Base-by-base conservation (phyloP, 2,113 vertebrate species). In the Clupea harengus region DNA sequence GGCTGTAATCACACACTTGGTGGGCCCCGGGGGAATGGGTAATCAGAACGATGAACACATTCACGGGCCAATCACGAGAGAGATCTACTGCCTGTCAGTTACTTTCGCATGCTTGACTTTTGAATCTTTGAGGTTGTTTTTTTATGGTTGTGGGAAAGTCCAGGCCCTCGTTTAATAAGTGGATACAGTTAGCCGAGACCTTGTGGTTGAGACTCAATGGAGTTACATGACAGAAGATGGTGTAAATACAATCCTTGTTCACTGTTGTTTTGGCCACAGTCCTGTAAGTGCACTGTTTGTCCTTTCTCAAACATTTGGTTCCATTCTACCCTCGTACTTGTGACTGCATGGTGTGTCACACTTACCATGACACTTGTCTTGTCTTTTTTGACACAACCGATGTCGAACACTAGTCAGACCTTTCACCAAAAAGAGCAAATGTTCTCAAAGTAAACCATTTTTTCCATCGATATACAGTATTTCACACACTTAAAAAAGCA, bases 1-100 rank as follows among this genome's bases (percentile, higher is more conserved):
- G 91, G 91, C 89, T 81, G 93, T 92, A 92, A 94, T 92, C 91
- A 85, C 93, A 93, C 72, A 78, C 92, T 91, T 85, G 91, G 93
- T 91, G 89, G 86, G 91, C 90, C 91, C 81, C 89, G 1, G 81
- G 85, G 91, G 52, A 89, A 86, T 89, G 86, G 84, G 87, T 81
- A 78, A 92, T 91, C 91, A 92, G 93, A 91, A 89, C 64, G 20
- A 82, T 86, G 82, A 86, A 50, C 81, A 78, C 81, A 28, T 72
- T 32, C n/a, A 72, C 64, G 32, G 32, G 64, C 64, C 25, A 72
- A 72, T 72, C 64, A 72, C 64, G 22, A 60, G 54, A 60, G 18
- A 60, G 10, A 78, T 78, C 28, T 39, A 15, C 15, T 11, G 4
- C 72, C 13, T 78, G 28, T 39, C 72, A 78, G 10, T 78, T 32